phyloP scores from a whole-genome alignment of 1,140 invertebrate species.

The Orchesella cincta region DNA sequence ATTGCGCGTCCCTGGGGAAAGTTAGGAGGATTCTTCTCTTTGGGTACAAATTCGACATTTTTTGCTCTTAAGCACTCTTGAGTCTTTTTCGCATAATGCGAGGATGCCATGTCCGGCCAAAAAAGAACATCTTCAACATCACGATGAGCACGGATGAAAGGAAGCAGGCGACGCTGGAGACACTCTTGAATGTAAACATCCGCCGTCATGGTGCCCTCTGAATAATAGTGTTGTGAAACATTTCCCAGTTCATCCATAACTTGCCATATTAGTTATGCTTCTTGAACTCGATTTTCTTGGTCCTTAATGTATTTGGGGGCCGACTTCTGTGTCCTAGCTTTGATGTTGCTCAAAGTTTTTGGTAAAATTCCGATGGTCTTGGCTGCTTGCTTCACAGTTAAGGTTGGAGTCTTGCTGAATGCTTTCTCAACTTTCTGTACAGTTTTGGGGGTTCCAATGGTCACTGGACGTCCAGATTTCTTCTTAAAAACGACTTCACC shows the following conservation, averaged over 20 bases:
- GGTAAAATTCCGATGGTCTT: too few species aligned
- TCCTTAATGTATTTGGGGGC: constrained; percentile 16
- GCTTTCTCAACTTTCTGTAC: too few species aligned
- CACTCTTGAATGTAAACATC: constrained; percentile 36
- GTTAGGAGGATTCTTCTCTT: constrained; percentile 31
- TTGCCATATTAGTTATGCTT: constrained; percentile 35
- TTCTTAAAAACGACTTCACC: too few species aligned
- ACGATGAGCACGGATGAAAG: constrained; percentile 32
- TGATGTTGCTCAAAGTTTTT: too few species aligned
- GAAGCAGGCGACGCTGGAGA: constrained; percentile 24
- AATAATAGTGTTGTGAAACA: constrained; percentile 36
- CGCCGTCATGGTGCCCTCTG: constrained; percentile 27
- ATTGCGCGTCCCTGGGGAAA: constrained; percentile 4
- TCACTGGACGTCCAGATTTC: too few species aligned
- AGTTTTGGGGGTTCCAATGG: too few species aligned
- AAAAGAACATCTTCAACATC: constrained; percentile 28
- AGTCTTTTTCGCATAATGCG: constrained; percentile 21
- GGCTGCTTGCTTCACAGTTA: too few species aligned
- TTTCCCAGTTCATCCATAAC: constrained; percentile 36
- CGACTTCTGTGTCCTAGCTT: background rate
- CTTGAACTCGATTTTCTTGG: constrained; percentile 15
- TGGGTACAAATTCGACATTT: constrained; percentile 29
- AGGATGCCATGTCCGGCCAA: constrained; percentile 34
- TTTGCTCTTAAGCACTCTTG: background rate
- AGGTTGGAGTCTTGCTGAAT: too few species aligned